Evolutionary conservation across 2,113 vertebrate species (phyloP), one percentile per base, ranked within the genome.

Genomic region (Origma solitaria): DNA sequence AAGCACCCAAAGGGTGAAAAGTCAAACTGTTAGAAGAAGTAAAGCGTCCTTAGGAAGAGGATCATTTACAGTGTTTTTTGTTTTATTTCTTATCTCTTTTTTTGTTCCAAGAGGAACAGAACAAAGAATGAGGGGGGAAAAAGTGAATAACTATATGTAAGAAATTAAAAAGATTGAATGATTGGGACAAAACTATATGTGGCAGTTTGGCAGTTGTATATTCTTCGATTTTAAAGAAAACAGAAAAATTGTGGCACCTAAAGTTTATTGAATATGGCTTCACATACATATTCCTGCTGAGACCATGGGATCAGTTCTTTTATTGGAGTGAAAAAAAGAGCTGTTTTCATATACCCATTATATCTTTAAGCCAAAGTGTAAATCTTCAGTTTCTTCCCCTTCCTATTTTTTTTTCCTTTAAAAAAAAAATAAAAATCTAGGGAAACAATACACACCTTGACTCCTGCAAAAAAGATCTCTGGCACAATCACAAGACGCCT

Each of bases 401-500:
- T 45, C 27, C 15, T 88, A 16, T 71, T 33, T 23, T 38, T 64
- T 86, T 88, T 60, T 18, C 20, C 5, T 22, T 69, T 9, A 24
- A 58, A 64, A 70, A 83, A 88, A 64, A 40, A 31, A n/a, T n/a
- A 75, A 82, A 91, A 75, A 82, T 50, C 83, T 78, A 96, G 88
- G 91, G 86, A 96, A 97, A 97, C 95, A 97, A 96, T 97, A 93
- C 68, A 96, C 92, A 97, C 95, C 95, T 98, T 98, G 95, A 97
- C 92, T 97, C 82, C 95, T 97, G 94, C 77, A 97, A 95, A 98
- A 97, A 92, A 94, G 93, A 96, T 93, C 85, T 97, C 95, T 97
- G 97, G 96, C 96, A 97, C 97, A 97, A 96, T 97, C 94, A 80
- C 96, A 94, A 92, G 94, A 94, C 86, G 84, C 91, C 94, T 97